phyloP scores from a whole-genome alignment of 2,113 vertebrate genomes.

The Arvicanthis niloticus region DNA sequence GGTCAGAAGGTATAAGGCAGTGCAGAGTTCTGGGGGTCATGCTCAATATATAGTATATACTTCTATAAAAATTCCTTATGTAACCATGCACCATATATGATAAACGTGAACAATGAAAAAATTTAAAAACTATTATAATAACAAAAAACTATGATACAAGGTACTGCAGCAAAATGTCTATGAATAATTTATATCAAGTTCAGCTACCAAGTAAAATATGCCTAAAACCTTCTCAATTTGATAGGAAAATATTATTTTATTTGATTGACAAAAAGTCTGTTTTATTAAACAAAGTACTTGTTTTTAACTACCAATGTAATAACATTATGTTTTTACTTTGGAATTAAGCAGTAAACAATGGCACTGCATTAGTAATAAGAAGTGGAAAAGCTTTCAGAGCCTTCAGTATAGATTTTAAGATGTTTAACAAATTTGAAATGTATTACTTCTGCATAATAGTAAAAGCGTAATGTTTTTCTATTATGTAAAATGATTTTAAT shows the following conservation, averaged over 20 bases:
- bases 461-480: neutral
- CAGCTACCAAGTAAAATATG: too few species aligned
- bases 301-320: too few species aligned
- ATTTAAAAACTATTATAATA: too few species aligned
- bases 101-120: neutral
- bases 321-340: neutral
- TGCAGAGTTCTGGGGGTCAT: neutral
- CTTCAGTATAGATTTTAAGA: neutral
- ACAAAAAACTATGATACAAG: neutral
- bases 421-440: neutral
- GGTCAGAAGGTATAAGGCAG: neutral
- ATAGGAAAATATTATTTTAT: too few species aligned
- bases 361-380: neutral
- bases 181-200: too few species aligned
- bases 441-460: neutral
- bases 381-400: neutral
- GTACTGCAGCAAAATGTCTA: too few species aligned
- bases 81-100: neutral
- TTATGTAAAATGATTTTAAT: neutral
- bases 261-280: too few species aligned
- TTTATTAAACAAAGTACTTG: too few species aligned
- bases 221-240: too few species aligned
- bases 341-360: neutral
- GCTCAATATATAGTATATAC: neutral
- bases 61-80: neutral